Percentiles rank a stretch among this genome's conserved stretches.
These are phyloP conservation scores for Sebastes taczanowskii DNA, from an alignment of 2,797 vertebrate genomes.

Conservation along the genomic window DNA sequence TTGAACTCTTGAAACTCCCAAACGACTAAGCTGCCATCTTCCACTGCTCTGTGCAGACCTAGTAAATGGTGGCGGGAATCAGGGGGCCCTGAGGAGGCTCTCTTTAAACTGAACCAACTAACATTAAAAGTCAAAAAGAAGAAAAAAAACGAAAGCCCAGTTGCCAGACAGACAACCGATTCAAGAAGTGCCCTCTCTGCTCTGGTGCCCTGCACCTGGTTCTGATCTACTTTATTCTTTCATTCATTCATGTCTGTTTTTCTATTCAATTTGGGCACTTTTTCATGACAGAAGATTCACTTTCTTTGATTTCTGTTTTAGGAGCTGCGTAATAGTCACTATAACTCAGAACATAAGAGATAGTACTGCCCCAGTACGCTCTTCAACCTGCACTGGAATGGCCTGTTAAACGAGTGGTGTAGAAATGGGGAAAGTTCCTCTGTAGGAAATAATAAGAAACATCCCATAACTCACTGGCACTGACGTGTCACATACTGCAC, in stretches of 20 bases:
- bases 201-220: constrained; percentile 60
- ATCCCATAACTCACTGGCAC: constrained; percentile 48
- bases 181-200: constrained; percentile 82
- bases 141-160: constrained; percentile 14
- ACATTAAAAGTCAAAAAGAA: constrained; percentile 16
- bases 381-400: constrained; percentile 75
- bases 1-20: constrained; percentile 53
- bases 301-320: constrained; percentile 72
- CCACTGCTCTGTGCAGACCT: constrained; percentile 64
- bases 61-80: constrained; percentile 29
- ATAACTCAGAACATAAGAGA: constrained; percentile 42
- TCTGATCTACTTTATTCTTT: constrained; percentile 62
- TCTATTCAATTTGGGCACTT: constrained; percentile 62
- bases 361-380: constrained; percentile 51
- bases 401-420: constrained; percentile 38
- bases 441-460: constrained; percentile 52
- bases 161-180: constrained; percentile 62
- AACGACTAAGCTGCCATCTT: constrained; percentile 78
- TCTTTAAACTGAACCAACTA: constrained; percentile 40
- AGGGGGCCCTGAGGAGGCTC: constrained; percentile 20
- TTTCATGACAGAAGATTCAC: constrained; percentile 42
- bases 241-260: constrained; percentile 52
- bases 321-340: constrained; percentile 67
- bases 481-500: constrained; percentile 55
- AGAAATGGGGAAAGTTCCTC: constrained; percentile 33